Evolutionary conservation across 2,888 invertebrate species (phyloP), one percentile per base, ranked within the genome.

Genomic region (Poecilus cupreus): DNA sequence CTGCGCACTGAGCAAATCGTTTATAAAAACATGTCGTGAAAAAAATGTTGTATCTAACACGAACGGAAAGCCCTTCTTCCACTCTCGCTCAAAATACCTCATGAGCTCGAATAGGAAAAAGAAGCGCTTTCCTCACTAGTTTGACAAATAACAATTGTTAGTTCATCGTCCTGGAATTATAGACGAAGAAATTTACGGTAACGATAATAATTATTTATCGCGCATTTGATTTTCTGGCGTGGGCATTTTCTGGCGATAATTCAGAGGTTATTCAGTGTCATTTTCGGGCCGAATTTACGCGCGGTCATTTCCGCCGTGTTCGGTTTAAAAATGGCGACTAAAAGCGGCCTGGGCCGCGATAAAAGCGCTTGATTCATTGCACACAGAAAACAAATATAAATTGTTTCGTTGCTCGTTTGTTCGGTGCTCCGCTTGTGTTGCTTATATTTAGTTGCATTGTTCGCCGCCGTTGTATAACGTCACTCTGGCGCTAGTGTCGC

Each of bases 371-470:
- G 46, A 72, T 72, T 72, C 72, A 72, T 72, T 43, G 72, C 43
- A 24, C 72, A 72, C 43, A 46, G 72, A 46, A 46, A 72, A 72
- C 72, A 72, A 72, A 72, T 72, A 72, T 43, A 72, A 43, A 72
- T 72, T 22, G 72, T 24, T 22, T 3, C 11, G 22, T 60, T 26
- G 24, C 1, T 11, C 24, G 22, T 13, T 60, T 24, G 16, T 51
- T 18, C 10, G n/a, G 22, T 60, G 18, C 32, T 32, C 32, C 32
- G 32, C 8, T 32, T 32, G 32, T 8, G 32, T 32, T 32, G 32
- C 32, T 32, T 32, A 32, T 32, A 32, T 5, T 32, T 32, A 57
- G 57, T 70, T 70, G 70, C 22, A 72, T 72, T 72, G 72, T 72
- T 46, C 24, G 26, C 60, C 60, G n/a, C 60, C 6, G 54, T 18